A percentile compares a stretch with the other conserved stretches of the same genome.
Conservation (phyloP, 2,797 vertebrate species). For the Setipinna tenuifilis region DNA sequence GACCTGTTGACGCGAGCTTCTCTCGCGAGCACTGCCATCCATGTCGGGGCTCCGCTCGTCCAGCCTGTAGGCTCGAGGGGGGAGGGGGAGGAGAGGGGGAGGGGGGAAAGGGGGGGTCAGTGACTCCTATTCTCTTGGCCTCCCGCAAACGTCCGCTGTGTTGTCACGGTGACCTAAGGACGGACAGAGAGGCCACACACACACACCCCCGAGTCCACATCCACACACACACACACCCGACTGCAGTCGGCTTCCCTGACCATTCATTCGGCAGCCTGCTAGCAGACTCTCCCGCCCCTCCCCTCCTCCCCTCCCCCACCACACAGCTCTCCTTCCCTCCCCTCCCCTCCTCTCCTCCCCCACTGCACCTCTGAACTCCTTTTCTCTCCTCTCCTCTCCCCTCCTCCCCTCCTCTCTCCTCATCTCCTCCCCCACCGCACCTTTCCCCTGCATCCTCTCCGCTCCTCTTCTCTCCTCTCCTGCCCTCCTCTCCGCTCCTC, state of each 20-base stretch:
- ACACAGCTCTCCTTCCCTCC: too few species aligned
- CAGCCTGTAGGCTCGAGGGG: neutral
- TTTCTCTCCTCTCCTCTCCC: too few species aligned
- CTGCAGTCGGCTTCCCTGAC: neutral
- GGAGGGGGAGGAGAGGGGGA: neutral
- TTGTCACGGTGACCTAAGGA: neutral
- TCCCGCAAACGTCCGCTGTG: neutral
- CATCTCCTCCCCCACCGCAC: too few species aligned
- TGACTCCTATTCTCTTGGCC: neutral
- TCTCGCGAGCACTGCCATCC: neutral
- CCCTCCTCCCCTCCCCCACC: too few species aligned
- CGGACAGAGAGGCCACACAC: neutral
- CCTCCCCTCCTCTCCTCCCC: too few species aligned
- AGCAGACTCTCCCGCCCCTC: neutral
- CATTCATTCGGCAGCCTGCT: conserved; percentile 1
- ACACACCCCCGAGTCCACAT: neutral
- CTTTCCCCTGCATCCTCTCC: too few species aligned
- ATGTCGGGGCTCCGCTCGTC: neutral
- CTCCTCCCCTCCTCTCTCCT: too few species aligned
- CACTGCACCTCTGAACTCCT: too few species aligned
- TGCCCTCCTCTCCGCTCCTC: too few species aligned
- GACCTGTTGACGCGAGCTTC: neutral
- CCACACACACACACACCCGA: neutral
- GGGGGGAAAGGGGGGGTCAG: neutral
- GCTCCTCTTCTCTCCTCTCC: too few species aligned